phyloP scores from a whole-genome alignment of 1,140 invertebrate species.

The Muscidifurax raptorellus region DNA sequence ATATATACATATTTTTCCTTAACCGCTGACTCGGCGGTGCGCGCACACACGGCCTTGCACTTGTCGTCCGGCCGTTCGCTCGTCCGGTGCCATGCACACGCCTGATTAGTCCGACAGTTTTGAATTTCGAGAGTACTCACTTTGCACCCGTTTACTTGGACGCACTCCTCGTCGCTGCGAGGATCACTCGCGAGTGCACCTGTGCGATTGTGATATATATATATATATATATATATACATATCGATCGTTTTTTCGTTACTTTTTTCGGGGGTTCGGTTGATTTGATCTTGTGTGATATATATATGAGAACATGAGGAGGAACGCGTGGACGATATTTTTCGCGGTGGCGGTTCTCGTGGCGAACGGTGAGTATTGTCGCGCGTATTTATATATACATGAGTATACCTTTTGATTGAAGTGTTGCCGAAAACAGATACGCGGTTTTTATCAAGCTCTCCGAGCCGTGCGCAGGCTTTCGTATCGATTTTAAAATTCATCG shows the following conservation, averaged over 20 bases:
- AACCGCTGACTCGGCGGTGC: slow-evolving; percentile 13
- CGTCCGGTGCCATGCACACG: not conserved
- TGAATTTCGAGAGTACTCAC: too few relatives aligned
- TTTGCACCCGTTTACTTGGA: too few relatives aligned
- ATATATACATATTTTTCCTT: not conserved
- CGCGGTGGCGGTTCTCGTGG: not conserved
- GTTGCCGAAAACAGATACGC: not conserved
- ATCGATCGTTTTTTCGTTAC: too few relatives aligned
- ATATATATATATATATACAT: too few relatives aligned
- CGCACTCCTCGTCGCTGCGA: too few relatives aligned
- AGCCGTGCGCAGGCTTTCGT: not conserved
- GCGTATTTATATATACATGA: too few relatives aligned
- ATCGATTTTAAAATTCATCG: not conserved
- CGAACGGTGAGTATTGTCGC: not conserved
- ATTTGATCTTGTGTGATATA: not conserved
- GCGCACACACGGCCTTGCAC: slow-evolving; percentile 30
- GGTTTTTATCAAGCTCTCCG: not conserved
- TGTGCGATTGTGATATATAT: too few relatives aligned
- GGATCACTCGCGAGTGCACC: too few relatives aligned
- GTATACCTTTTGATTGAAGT: too few relatives aligned
- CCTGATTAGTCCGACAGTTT: too few relatives aligned
- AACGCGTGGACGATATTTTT: not conserved
- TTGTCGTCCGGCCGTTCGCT: slow-evolving; percentile 4
- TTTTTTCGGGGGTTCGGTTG: too few relatives aligned
- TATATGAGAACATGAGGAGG: not conserved